Base-by-base conservation (phyloP, 1,140 invertebrate genomes). In the Drosophila asahinai region DNA sequence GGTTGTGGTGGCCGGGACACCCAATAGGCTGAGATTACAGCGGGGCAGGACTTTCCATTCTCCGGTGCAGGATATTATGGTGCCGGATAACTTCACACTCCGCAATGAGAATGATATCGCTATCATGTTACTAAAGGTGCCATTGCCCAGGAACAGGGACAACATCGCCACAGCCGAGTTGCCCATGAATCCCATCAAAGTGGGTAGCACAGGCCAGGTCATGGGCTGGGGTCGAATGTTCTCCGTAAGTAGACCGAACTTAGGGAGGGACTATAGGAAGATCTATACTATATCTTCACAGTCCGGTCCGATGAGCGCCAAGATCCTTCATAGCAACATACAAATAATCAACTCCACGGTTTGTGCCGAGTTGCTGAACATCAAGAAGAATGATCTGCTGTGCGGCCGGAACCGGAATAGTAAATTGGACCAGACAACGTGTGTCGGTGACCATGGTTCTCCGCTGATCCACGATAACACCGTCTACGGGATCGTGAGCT, bases 141-240 rank as follows among this genome's bases (percentile, higher is more conserved):
- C 6, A 0, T 17, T 84, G 15, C 73, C 81, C n/a, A 14, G 33
- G 1, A 1, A 55, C 15, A 61, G 48, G 11, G 5, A 19, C 1
- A 8, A 33, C n/a, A 65, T 83, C 25, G 38, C 38, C 0, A 14
- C 73, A 2, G 38, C 63, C 6, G 17, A 33, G 0, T 15, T 84
- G 14, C 82, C 12, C 0, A 0, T 9, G 0, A n/a, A 38, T 9
- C 61, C 68, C 0, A 5, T 43, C 3, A 0, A 7, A 8, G 1
- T 9, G 4, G 73, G 65, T 12, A 2, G 22, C 0, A 3, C 9
- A 0, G 83, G 72, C 8, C 33, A 2, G 8, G 73, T 80, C 8
- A 1, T 71, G 33, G 81, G 82, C 6, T 84, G 82, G 82, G 82
- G 82, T 3, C 58, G 64, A 15, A 9, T 84, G 9, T 78, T 15